phyloP scores from a whole-genome alignment of 2,113 vertebrate genomes.

The Pelecanoides urinatrix region DNA sequence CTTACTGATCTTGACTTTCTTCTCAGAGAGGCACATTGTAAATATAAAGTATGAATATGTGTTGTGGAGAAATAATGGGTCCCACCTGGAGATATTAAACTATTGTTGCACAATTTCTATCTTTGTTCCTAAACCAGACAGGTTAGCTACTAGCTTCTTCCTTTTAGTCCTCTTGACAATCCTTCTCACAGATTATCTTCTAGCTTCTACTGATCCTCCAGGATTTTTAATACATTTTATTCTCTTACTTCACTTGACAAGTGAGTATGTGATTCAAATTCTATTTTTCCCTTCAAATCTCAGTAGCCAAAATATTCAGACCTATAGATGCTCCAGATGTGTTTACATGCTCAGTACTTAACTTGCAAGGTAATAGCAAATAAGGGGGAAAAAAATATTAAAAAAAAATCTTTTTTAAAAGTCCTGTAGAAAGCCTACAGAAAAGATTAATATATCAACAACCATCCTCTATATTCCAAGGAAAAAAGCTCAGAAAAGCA shows the following conservation, averaged over 20 bases:
- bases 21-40: not conserved
- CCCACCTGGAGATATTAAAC: not conserved
- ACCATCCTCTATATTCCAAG: not conserved
- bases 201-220: not conserved
- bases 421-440: not conserved
- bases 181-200: not conserved
- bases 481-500: constrained; percentile 4
- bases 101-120: not conserved
- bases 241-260: constrained; percentile 24
- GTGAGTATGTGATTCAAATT: not conserved
- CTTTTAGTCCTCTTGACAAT: constrained; percentile 26
- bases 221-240: not conserved
- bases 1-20: not conserved
- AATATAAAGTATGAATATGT: not conserved
- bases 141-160: not conserved
- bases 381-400: not conserved
- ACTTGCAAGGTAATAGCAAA: constrained; percentile 33
- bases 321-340: not conserved
- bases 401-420: constrained; percentile 30
- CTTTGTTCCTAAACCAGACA: not conserved
- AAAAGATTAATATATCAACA: constrained; percentile 12
- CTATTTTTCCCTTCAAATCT: constrained; percentile 27
- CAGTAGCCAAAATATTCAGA: constrained; percentile 26
- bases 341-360: constrained; percentile 41
- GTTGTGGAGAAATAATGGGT: not conserved